phyloP scores from a whole-genome alignment of 1,140 invertebrate species.

The Drosophila oshimai region DNA sequence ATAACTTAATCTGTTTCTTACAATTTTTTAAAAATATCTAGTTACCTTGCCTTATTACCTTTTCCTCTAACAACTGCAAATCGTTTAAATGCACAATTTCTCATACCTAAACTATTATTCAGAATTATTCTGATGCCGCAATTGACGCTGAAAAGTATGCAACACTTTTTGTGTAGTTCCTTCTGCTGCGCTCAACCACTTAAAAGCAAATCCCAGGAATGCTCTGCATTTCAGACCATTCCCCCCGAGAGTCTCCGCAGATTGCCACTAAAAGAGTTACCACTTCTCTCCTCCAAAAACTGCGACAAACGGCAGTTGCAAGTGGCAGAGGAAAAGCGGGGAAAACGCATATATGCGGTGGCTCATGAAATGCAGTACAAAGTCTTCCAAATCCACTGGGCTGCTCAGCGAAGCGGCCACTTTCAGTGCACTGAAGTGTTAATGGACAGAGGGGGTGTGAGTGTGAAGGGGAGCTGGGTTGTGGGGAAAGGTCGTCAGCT shows the following conservation, averaged over 20 bases:
- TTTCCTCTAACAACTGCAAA: slow-evolving; percentile 5
- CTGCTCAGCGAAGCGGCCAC: slow-evolving; percentile 39
- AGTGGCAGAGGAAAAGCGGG: neutral
- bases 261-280: slow-evolving; percentile 22
- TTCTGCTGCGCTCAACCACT: slow-evolving; percentile 38
- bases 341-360: slow-evolving; percentile 41
- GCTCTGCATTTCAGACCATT: slow-evolving; percentile 48
- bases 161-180: slow-evolving; percentile 50
- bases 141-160: slow-evolving; percentile 47
- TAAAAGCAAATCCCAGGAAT: slow-evolving; percentile 43
- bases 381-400: slow-evolving; percentile 16
- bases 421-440: slow-evolving; percentile 19
- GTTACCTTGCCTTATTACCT: no score
- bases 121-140: neutral
- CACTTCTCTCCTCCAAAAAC: slow-evolving; percentile 32
- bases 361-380: slow-evolving; percentile 59
- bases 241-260: neutral
- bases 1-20: no score
- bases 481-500: neutral
- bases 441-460: neutral
- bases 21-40: no score
- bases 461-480: neutral
- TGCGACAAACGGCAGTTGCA: slow-evolving; percentile 61
- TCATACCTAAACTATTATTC: neutral
- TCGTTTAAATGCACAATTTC: slow-evolving; percentile 27